Evolutionary conservation across 2,113 vertebrate genomes (phyloP).

Genomic region (human): GRCh38 chr12:16687501-16688000

Average conservation of each 20-base stretch:
- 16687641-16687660: not conserved
- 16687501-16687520: too few relatives aligned
- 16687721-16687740: not conserved
- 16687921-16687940: not conserved
- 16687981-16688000: not conserved
- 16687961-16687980: not conserved
- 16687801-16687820: not conserved
- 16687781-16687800: not conserved
- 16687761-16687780: not conserved
- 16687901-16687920: not conserved
- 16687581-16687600: not conserved
- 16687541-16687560: not conserved
- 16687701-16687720: not conserved
- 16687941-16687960: not conserved
- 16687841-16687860: not conserved
- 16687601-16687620: not conserved
- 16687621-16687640: not conserved
- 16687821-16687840: not conserved
- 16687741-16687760: not conserved
- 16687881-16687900: not conserved
- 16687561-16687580: not conserved
- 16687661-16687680: not conserved
- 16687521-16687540: not conserved
- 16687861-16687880: not conserved
- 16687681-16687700: not conserved